These are phyloP conservation scores for Aphaenogaster floridana DNA, from an alignment of 1,140 invertebrate species.

Conservation along the genomic window DNA sequence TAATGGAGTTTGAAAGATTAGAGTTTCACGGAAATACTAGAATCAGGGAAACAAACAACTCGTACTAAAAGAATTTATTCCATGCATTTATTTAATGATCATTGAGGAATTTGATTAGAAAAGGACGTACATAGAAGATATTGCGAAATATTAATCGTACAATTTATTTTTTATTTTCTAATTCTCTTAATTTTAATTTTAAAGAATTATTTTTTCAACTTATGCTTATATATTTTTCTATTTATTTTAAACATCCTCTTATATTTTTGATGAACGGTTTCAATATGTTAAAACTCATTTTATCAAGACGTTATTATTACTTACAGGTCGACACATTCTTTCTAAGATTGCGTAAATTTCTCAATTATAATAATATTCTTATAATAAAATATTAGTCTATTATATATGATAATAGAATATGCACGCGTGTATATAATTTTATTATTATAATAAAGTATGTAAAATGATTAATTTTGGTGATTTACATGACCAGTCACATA, in stretches of 20 bases:
- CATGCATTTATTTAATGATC: neutral
- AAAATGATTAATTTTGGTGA: neutral
- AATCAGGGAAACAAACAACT: neutral
- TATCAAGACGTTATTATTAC: neutral
- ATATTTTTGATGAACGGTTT: neutral
- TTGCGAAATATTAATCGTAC: neutral
- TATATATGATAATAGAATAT: neutral
- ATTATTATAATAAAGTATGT: neutral
- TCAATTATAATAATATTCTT: neutral
- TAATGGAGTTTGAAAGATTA: conserved; percentile 21
- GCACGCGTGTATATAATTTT: too few species aligned
- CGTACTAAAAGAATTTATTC: neutral
- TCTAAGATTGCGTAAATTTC: neutral
- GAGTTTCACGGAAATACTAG: neutral
- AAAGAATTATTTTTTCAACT: neutral
- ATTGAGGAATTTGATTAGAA: neutral
- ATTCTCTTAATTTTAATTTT: neutral
- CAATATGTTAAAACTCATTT: neutral
- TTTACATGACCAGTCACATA: neutral
- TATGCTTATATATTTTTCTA: neutral
- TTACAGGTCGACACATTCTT: neutral
- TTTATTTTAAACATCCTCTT: neutral
- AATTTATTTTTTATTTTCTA: neutral
- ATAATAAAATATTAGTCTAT: neutral
- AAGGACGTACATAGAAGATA: neutral